Evolutionary conservation across 2,113 vertebrate species (phyloP), one percentile per base, ranked within the genome.

Genomic region (Hemichromis elongatus): DNA sequence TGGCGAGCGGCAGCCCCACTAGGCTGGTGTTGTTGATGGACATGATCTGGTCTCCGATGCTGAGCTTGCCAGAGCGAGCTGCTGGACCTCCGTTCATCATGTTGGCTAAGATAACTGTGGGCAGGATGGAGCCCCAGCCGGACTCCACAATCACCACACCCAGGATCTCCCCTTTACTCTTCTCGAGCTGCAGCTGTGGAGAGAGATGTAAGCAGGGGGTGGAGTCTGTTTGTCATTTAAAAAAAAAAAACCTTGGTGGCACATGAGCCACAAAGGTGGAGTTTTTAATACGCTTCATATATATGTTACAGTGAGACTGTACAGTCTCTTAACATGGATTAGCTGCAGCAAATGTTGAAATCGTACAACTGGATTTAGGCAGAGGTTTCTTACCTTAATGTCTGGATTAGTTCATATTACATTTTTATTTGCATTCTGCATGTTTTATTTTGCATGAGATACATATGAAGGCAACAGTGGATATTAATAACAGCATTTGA

Each of bases 1-100:
- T 99, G 94, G 98, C 98, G 9, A 99, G 97, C 1, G 98, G 99
- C 82, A 99, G 97, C 70, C 99, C 99, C 90, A 99, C 99, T 77
- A 99, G 96, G 93, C 98, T 99, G 92, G 98, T 99, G 83, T 98
- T 99, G 52, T 99, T 99, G 95, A 99, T 98, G 90, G 98, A 99
- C 98, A 99, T 99, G 91, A 99, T 99, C 95, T 99, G 99, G 96
- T 99, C 99, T 47, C 99, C 99, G 45, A 99, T 99, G 96, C 98
- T 99, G 82, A 99, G 97, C 95, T 99, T 99, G 84, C 99, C 97
- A 0, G 98, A 99, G 82, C 99, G 98, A 19, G 98, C 98, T 0
- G 99, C 98, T 0, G 99, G 98, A 1, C 97, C 99, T 0, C 97
- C 98, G 0, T 99, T 99, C 98, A 99, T 98, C 98, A 99, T 99